Base-by-base conservation (phyloP, 2,888 invertebrate genomes). In the Hirtodrosophila cameraria region DNA sequence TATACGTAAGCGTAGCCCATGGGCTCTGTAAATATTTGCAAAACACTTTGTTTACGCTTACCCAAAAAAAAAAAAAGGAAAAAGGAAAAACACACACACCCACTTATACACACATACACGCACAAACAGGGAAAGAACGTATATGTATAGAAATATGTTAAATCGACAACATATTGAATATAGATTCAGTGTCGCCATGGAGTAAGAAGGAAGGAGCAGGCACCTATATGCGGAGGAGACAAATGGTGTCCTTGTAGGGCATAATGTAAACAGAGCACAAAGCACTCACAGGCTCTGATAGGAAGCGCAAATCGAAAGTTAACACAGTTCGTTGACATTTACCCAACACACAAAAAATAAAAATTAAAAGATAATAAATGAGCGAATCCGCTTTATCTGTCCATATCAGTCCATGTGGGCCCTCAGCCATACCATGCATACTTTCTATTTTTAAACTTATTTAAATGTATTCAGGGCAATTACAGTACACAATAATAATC, bases 101-200 rank as follows among this genome's bases (percentile, higher is more conserved):
- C 39, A 43, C 38, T 23, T 38, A 18, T 27, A 36, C 43, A 12
- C 48, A 33, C 41, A 16, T 30, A 41, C n/a, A 25, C 20, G 18
- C 12, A 31, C 9, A 5, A 8, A 48, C 27, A 28, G 3, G 18
- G 12, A 23, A 12, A 25, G 64, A 60, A 78, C 38, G 60, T 43
- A 64, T 59, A 64, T 49, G 42, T 45, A 55, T 43, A 52, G 58
- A 81, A 77, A 74, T 83, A 86, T 81, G 81, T 71, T 86, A 77
- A 76, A 67, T 68, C 84, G 86, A 77, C 73, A 84, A 65, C 73
- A 82, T 82, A 84, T 86, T 81, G 86, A 86, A 81, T 86, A 75
- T 81, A 63, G 84, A 84, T 82, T 81, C 75, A 62, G 69, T 70
- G 75, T 75, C 73, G 52, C 62, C 55, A 13, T 42, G 48, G 52